Percentiles rank a stretch among this genome's conserved stretches.
Evolutionary conservation across 2,113 vertebrate genomes (phyloP).

Genomic region (Serinus canaria): DNA sequence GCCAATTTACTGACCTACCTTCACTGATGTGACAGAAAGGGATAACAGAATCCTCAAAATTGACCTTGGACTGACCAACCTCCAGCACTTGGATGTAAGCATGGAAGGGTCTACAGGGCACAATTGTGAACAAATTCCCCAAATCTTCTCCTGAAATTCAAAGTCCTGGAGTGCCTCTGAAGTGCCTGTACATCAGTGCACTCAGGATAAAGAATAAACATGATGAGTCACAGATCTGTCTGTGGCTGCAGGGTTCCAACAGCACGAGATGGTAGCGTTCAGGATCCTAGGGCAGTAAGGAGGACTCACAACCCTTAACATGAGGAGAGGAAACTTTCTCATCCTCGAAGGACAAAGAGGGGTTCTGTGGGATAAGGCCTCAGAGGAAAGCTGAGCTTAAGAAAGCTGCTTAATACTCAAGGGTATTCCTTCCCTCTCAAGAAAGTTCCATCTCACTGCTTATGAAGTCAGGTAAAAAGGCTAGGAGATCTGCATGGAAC

Average conservation of each 20-base stretch:
- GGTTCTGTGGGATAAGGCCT: not conserved
- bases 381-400: not conserved
- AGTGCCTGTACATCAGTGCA: not conserved
- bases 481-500: not conserved
- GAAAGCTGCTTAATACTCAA: not conserved
- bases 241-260: not conserved
- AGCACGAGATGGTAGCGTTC: not conserved
- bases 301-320: not conserved
- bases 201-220: not conserved
- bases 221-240: not conserved
- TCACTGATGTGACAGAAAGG: not conserved
- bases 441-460: not conserved
- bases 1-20: not conserved
- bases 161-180: not conserved
- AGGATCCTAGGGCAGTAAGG: not conserved
- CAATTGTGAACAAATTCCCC: not conserved
- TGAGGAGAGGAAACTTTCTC: not conserved
- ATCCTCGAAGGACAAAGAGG: not conserved
- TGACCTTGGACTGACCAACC: not conserved
- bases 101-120: not conserved
- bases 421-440: not conserved
- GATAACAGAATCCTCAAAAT: not conserved
- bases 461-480: not conserved
- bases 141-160: not conserved
- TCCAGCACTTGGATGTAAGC: not conserved